Conservation (phyloP, 2,888 invertebrate species). For the Nasonia oneida region DNA sequence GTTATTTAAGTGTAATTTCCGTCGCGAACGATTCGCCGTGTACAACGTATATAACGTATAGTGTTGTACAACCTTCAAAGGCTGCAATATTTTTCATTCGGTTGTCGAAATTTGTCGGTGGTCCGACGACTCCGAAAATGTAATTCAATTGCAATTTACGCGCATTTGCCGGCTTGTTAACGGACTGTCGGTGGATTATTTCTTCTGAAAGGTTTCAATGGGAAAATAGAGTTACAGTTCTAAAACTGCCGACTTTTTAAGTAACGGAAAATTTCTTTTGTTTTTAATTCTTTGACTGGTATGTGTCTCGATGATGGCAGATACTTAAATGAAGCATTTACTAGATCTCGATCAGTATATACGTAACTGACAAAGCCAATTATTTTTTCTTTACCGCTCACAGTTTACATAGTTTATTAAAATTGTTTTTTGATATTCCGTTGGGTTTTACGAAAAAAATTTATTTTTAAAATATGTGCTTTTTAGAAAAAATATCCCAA, state of each 20-base stretch:
- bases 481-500: conserved; percentile 8
- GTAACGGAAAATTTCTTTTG: conserved; percentile 19
- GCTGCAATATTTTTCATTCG: conserved; percentile 51
- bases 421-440: not conserved
- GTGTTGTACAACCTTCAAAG: conserved; percentile 23
- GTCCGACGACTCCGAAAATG: conserved; percentile 44
- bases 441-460: not conserved
- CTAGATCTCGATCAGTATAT: conserved; percentile 12
- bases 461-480: not conserved
- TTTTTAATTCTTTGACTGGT: conserved; percentile 37
- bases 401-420: not conserved
- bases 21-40: conserved; percentile 4
- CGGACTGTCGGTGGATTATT: conserved; percentile 45
- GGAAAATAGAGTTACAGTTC: not conserved
- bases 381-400: not conserved
- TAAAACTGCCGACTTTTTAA: conserved; percentile 20
- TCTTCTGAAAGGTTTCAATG: not conserved
- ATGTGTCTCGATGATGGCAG: not conserved
- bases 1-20: conserved; percentile 45
- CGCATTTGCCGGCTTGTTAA: conserved; percentile 41
- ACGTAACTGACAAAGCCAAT: conserved; percentile 4
- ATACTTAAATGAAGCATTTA: conserved; percentile 51
- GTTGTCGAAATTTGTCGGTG: conserved; percentile 21
- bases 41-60: conserved; percentile 22
- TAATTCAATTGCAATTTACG: conserved; percentile 57